Percentiles rank a stretch among this genome's conserved stretches.
phyloP scores from a whole-genome alignment of 2,888 invertebrate genomes.

The Aethes cnicana region DNA sequence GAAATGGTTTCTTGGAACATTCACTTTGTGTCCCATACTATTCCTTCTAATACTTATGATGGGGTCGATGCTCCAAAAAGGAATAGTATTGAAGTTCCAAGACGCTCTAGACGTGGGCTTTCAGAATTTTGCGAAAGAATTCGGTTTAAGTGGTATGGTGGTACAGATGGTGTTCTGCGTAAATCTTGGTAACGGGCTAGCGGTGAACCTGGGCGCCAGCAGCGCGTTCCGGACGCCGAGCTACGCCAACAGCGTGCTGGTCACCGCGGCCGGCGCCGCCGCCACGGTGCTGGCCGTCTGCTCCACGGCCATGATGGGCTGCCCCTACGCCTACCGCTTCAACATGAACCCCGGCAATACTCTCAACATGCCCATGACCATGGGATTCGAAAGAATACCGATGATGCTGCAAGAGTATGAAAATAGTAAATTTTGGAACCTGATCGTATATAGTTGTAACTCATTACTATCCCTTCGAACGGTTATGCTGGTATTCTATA shows the following conservation, averaged over 20 bases:
- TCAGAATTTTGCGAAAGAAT: conserved; percentile 41
- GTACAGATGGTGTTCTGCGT: conserved; percentile 49
- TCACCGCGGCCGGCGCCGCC: conserved; percentile 43
- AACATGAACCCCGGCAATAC: conserved; percentile 40
- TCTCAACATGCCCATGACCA: conserved; percentile 41
- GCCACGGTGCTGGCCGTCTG: conserved; percentile 47
- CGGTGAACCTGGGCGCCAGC: conserved; percentile 52
- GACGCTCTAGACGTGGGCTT: conserved; percentile 58
- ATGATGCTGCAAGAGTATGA: conserved; percentile 53
- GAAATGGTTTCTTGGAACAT: conserved; percentile 44
- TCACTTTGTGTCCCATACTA: conserved; percentile 48
- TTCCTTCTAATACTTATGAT: conserved; percentile 51
- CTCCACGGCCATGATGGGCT: conserved; percentile 56
- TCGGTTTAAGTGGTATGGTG: conserved; percentile 44
- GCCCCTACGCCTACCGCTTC: conserved; percentile 58
- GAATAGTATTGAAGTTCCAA: conserved; percentile 54
- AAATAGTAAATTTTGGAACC: conserved; percentile 47
- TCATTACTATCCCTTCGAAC: conserved; percentile 46
- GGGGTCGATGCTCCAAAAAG: conserved; percentile 68
- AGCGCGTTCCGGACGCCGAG: conserved; percentile 61
- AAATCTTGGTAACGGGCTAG: conserved; percentile 58
- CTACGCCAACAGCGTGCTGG: conserved; percentile 58
- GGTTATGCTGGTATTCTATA: conserved; percentile 47
- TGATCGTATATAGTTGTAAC: conserved; percentile 50
- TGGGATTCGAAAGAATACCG: conserved; percentile 61